Conservation (phyloP, 2,888 invertebrate species). For the Axea sp. region DNA sequence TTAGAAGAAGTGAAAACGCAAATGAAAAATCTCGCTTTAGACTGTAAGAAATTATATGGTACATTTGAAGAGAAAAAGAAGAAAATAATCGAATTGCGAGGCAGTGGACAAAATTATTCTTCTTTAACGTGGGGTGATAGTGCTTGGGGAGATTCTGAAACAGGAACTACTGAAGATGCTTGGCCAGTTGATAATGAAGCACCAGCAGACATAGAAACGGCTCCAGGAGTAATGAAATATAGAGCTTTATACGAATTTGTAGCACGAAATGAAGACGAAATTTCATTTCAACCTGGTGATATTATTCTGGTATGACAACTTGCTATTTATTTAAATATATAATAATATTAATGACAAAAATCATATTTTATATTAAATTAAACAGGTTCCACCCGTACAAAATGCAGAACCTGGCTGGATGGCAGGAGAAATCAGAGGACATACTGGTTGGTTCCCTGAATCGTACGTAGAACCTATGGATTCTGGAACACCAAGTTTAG, state of each 20-base stretch:
- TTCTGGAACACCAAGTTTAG: constrained; percentile 74
- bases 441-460: constrained; percentile 98
- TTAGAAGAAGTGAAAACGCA: constrained; percentile 86
- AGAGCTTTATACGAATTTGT: constrained; percentile 96
- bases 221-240: constrained; percentile 84
- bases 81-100: constrained; percentile 81
- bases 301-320: constrained; percentile 88
- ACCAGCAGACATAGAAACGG: constrained; percentile 69
- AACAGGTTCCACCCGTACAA: constrained; percentile 87
- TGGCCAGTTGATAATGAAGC: constrained; percentile 80
- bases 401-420: constrained; percentile 98
- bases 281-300: constrained; percentile 96
- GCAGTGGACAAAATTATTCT: constrained; percentile 79
- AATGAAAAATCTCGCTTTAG: constrained; percentile 84
- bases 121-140: constrained; percentile 83
- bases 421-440: constrained; percentile 93
- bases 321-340: constrained; percentile 1
- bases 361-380: too few relatives aligned
- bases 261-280: constrained; percentile 94
- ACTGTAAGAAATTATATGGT: constrained; percentile 85
- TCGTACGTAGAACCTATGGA: constrained; percentile 93
- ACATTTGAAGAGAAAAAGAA: constrained; percentile 85
- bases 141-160: constrained; percentile 81
- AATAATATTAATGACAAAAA: too few relatives aligned
- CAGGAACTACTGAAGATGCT: constrained; percentile 72